Evolutionary conservation across 2,113 vertebrate species (phyloP), one percentile per base, ranked within the genome.

Genomic region (Rhodinocichla rosea): DNA sequence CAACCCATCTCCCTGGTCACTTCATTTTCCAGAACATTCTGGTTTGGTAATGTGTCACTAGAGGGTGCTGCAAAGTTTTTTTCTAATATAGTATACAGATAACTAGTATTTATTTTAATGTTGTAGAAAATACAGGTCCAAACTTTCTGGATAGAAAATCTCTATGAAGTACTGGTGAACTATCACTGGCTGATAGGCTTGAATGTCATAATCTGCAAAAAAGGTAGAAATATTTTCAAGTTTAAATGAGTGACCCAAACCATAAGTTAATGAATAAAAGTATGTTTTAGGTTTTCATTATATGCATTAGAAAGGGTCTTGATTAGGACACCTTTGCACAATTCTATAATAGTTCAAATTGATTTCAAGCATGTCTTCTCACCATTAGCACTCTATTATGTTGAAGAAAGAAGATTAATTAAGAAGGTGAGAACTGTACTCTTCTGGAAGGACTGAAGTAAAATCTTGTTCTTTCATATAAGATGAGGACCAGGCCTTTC

Each of bases 21-120:
- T 63, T 73, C 4, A 27, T 77, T 86, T 95, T 95, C 94, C 55
- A 93, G 95, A 96, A 96, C 11, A 53, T 95, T 95, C 92, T 92
- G 27, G 65, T 77, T 83, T 69, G 30, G 18, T 30, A 42, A 30
- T 33, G 9, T 65, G 24, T 85, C 88, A 63, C 70, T 95, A 90
- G 87, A 90, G 75, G 53, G 79, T 76, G 88, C 82, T 90, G 27
- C 28, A 85, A 93, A 92, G 64, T 80, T 90, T 30, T 83, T 82
- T 85, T 80, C 50, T 62, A 26, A 55, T 42, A 11, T 47, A 13
- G 52, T 71, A 39, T 13, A 39, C 5, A 6, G 24, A 6, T 35
- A 80, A 42, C 5, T 33, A 50, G 22, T 15, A 73, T 68, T 85
- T 89, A 45, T 62, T 84, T 39, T 40, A n/a, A 32, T 18, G 6